phyloP scores from a whole-genome alignment of 2,888 invertebrate genomes.

The Thera britannica region DNA sequence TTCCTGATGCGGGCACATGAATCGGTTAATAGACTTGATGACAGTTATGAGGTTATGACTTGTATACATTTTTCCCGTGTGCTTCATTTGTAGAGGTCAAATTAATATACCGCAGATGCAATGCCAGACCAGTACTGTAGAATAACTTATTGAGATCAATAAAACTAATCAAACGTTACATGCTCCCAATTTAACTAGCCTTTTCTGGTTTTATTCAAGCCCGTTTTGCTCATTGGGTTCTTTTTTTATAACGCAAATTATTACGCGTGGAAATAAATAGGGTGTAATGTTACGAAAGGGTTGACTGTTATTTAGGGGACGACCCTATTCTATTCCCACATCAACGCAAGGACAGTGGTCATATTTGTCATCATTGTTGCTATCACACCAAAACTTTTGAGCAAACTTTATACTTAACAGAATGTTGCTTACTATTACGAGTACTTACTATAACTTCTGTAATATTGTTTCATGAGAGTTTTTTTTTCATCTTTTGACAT shows the following conservation, averaged over 20 bases:
- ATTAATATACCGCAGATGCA: conserved; percentile 73
- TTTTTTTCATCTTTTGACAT: not conserved
- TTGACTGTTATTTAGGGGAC: conserved; percentile 71
- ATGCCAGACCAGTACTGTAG: conserved; percentile 54
- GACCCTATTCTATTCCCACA: conserved; percentile 50
- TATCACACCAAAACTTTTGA: conserved; percentile 18
- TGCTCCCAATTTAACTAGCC: conserved; percentile 40
- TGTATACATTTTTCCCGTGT: conserved; percentile 75
- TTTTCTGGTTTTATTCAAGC: conserved; percentile 38
- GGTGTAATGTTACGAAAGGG: conserved; percentile 77
- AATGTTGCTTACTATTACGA: not conserved
- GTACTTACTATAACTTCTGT: too few relatives aligned
- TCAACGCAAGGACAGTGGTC: conserved; percentile 55
- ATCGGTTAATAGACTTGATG: conserved; percentile 74
- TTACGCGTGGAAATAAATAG: conserved; percentile 63
- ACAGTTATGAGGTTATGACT: conserved; percentile 75
- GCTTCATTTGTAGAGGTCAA: conserved; percentile 74
- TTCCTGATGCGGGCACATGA: conserved; percentile 80
- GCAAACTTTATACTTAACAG: not conserved
- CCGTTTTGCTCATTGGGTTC: conserved; percentile 41
- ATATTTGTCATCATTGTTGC: conserved; percentile 30
- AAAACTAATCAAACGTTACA: conserved; percentile 65
- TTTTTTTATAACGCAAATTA: conserved; percentile 52
- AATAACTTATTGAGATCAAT: conserved; percentile 72
- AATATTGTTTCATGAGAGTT: not conserved